These are phyloP conservation scores for Xylocopa sonorina DNA, from an alignment of 1,140 invertebrate genomes.

Conservation along the genomic window DNA sequence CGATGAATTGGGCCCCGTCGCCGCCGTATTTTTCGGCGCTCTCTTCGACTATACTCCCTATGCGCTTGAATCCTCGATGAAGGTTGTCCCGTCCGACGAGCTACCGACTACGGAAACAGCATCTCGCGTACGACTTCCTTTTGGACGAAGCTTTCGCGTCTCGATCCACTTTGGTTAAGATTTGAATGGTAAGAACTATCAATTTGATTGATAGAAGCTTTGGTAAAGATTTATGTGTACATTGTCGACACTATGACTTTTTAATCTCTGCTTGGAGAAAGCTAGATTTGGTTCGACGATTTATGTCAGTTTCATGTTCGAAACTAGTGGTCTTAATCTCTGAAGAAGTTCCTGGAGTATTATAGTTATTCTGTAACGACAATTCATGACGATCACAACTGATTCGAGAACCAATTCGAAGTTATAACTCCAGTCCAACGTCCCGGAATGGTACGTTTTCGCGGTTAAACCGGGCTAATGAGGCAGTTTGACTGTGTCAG, in stretches of 20 bases:
- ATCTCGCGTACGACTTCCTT: background rate
- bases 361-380: no score
- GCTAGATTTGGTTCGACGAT: no score
- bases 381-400: background rate
- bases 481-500: constrained; percentile 79
- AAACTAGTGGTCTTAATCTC: no score
- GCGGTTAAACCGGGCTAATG: constrained; percentile 80
- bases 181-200: no score
- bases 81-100: constrained; percentile 28
- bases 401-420: constrained; percentile 18
- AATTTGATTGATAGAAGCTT: no score
- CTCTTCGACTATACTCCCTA: background rate
- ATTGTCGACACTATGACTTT: no score
- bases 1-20: constrained; percentile 75
- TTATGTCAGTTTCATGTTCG: no score
- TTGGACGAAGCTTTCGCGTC: background rate
- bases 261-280: no score
- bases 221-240: no score
- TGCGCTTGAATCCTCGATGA: background rate
- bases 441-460: constrained; percentile 61
- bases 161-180: no score
- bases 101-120: background rate
- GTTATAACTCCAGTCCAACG: background rate
- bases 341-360: no score
- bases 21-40: constrained; percentile 72